A percentile compares a stretch with the other conserved stretches of the same genome.
Conservation (phyloP, 2,797 vertebrate genomes). For the Morelia viridis region DNA sequence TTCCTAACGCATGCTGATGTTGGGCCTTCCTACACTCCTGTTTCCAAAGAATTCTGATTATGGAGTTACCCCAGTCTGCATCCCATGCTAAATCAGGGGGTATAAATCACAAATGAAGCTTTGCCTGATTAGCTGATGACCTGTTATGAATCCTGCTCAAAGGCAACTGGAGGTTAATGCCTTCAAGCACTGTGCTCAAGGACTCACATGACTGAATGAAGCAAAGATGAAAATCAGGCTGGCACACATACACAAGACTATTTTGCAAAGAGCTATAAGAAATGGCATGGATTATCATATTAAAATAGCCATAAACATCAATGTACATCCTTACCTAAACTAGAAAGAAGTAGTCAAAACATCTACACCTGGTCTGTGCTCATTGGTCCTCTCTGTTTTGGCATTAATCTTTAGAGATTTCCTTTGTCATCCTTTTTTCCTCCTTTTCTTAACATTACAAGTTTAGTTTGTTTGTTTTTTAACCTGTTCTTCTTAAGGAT, state of each 20-base stretch:
- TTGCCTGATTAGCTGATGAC: background rate
- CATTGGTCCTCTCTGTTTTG: background rate
- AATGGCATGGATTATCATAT: background rate
- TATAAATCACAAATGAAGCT: background rate
- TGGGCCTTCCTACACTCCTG: background rate
- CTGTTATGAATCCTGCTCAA: constrained; percentile 6
- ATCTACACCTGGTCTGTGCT: background rate
- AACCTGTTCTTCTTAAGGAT: background rate
- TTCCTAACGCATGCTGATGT: background rate
- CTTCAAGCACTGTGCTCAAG: background rate
- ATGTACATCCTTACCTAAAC: background rate
- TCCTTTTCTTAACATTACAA: background rate
- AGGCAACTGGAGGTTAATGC: background rate
- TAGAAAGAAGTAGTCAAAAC: background rate
- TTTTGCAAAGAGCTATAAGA: background rate
- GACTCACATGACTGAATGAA: background rate
- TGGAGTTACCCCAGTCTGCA: background rate
- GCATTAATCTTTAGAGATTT: background rate
- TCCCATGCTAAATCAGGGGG: background rate
- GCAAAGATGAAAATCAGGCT: background rate
- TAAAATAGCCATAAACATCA: background rate
- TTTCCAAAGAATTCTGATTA: background rate
- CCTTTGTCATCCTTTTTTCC: background rate
- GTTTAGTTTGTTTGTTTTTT: background rate
- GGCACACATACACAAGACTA: background rate